Conservation (phyloP, 2,888 invertebrate species). For the Pachycephus smyrnensis region DNA sequence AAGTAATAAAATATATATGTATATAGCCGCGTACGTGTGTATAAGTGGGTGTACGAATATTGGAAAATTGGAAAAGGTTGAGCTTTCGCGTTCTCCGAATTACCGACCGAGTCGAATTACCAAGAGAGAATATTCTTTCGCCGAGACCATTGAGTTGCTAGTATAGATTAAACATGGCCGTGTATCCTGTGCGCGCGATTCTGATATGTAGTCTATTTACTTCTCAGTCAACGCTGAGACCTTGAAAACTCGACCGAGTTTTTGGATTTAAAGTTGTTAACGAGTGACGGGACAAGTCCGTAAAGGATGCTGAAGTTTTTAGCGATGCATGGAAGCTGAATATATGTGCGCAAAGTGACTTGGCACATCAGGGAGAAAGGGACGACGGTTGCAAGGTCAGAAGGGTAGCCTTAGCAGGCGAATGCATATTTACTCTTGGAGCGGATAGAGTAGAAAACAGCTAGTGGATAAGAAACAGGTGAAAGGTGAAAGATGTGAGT, state of each 20-base stretch:
- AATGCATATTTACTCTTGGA: background rate
- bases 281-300: background rate
- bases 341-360: background rate
- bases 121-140: background rate
- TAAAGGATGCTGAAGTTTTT: background rate
- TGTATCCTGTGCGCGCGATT: too few species aligned
- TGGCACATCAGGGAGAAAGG: background rate
- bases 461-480: too few species aligned
- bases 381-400: background rate
- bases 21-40: background rate
- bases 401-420: background rate
- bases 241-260: background rate
- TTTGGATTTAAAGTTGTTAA: background rate
- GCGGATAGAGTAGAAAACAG: background rate
- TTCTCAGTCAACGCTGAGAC: too few species aligned
- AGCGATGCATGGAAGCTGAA: background rate
- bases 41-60: slow-evolving; percentile 20
- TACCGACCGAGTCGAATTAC: background rate
- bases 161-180: too few species aligned
- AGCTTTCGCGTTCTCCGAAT: slow-evolving; percentile 1
- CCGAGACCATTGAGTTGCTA: too few species aligned
- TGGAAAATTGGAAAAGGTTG: slow-evolving; percentile 19
- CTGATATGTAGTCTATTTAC: too few species aligned
- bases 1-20: slow-evolving; percentile 54
- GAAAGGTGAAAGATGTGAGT: too few species aligned